These are phyloP conservation scores for Tamias sibiricus DNA, from an alignment of 2,113 vertebrate genomes.

Conservation along the genomic window DNA sequence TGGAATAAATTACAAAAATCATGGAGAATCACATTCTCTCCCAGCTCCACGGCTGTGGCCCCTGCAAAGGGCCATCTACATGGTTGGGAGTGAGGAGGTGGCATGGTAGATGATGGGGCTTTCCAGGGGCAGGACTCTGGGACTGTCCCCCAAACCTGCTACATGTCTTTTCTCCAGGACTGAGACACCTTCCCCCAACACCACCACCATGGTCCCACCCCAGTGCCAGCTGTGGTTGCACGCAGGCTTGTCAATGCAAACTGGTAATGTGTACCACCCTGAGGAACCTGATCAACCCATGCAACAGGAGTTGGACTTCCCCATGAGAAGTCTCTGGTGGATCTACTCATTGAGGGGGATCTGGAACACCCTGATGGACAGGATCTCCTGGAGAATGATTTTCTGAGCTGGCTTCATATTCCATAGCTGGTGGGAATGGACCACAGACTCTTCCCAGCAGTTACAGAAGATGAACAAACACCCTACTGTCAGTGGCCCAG, in stretches of 20 bases:
- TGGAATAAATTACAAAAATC: background rate
- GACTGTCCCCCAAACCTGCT: background rate
- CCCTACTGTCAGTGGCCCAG: background rate
- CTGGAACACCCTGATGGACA: background rate
- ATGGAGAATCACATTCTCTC: background rate
- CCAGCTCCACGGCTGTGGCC: background rate
- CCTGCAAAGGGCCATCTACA: background rate
- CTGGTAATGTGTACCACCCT: constrained; percentile 56
- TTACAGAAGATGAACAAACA: background rate
- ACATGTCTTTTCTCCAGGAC: background rate
- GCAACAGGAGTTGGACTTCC: constrained; percentile 15
- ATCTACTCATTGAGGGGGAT: constrained; percentile 10
- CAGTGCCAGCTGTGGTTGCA: background rate
- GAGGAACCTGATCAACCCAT: constrained; percentile 56
- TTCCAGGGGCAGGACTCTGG: background rate
- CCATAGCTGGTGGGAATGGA: background rate
- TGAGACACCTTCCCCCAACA: background rate
- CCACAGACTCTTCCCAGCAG: background rate
- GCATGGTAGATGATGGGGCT: background rate
- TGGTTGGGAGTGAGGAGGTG: background rate
- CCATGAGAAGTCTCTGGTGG: constrained; percentile 13
- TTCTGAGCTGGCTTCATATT: background rate
- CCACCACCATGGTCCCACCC: background rate
- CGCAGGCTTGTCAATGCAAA: constrained; percentile 9
- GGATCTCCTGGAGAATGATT: background rate